Evolutionary conservation across 2,113 vertebrate genomes (phyloP), one percentile per base, ranked within the genome.

Genomic region (Melierax canorus): DNA sequence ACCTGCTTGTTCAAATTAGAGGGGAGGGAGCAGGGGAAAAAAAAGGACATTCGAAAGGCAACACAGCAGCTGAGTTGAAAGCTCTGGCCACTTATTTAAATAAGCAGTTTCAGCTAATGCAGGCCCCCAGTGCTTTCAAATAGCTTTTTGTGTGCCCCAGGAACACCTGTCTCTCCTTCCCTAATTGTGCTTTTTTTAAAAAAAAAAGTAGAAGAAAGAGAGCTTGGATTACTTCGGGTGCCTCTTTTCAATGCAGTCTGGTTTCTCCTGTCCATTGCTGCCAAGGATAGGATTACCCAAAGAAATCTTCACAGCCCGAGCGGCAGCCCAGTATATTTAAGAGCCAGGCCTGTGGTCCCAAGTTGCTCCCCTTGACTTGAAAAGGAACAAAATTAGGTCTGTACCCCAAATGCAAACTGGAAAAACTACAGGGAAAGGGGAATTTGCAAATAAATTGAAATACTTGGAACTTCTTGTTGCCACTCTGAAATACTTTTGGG

Each of bases 21-120:
- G 62, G 53, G 87, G 66, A 89, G 53, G 38, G 36, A 93, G 53
- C 8, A 4, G 32, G 34, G 15, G 20, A 21, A 8, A 17, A 72
- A 51, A 79, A 90, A 68, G 29, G 20, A 24, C 38, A 64, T 69
- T 53, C 2, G 1, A 93, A 90, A 86, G 45, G 55, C 78, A 96
- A 15, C 78, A 73, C 81, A 69, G 74, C 62, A 93, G 92, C 88
- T 76, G 92, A 92, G 72, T 11, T 96, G 95, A 92, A 96, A 96
- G 94, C 91, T 88, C 22, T 69, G 85, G 41, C 88, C 90, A 79
- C 88, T 97, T 93, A 92, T 93, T 97, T 90, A 96, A 96, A 96
- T 93, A 73, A 95, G 88, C 59, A 73, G 78, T 90, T 93, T 51
- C 71, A 73, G 81, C 67, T 95, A 96, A 96, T 83, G 81, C 50